phyloP scores from a whole-genome alignment of 1,140 invertebrate species.

The Vanessa tameamea region DNA sequence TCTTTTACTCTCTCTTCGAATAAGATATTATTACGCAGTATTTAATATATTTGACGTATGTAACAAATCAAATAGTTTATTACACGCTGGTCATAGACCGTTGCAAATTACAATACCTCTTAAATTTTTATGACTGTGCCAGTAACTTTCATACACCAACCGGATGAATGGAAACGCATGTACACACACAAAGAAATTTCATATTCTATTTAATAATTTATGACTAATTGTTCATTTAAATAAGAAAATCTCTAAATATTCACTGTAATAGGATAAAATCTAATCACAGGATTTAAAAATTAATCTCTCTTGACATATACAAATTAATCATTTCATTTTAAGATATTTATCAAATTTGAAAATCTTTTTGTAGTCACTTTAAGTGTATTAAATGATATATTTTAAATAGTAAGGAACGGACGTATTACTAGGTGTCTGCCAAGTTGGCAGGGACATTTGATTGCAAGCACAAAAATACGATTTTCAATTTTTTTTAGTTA shows the following conservation, averaged over 20 bases:
- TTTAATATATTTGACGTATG: too few relatives aligned
- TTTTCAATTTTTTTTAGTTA: slow-evolving; percentile 15
- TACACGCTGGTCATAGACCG: too few relatives aligned
- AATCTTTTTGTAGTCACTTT: neutral
- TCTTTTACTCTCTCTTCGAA: too few relatives aligned
- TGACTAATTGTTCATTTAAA: too few relatives aligned
- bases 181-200: too few relatives aligned
- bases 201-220: too few relatives aligned
- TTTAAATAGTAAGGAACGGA: slow-evolving; percentile 10
- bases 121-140: too few relatives aligned
- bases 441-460: slow-evolving; percentile 50
- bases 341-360: neutral
- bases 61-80: too few relatives aligned
- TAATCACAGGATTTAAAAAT: neutral
- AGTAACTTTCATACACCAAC: too few relatives aligned
- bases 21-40: too few relatives aligned
- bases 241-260: neutral
- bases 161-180: too few relatives aligned
- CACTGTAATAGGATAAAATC: neutral
- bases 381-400: slow-evolving; percentile 1
- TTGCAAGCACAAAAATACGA: slow-evolving; percentile 37
- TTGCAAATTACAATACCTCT: too few relatives aligned
- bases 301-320: neutral
- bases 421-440: slow-evolving; percentile 33
- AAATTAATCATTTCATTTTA: neutral